Evolutionary conservation across 2,888 invertebrate genomes (phyloP).

Genomic region (Hyposoter didymator): DNA sequence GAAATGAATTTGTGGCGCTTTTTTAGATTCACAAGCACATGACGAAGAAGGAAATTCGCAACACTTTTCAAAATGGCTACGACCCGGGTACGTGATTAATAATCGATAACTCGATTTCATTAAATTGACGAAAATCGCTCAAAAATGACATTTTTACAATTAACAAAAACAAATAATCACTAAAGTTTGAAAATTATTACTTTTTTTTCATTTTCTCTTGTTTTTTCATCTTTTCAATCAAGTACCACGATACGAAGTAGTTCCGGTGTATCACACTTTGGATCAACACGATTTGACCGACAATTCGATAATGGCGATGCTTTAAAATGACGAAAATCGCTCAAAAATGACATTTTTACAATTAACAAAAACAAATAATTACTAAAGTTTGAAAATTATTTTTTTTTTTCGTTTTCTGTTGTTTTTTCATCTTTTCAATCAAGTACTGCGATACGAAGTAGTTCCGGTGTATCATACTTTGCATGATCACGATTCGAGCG

Average conservation of each 20-base stretch:
- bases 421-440: slow-evolving; percentile 23
- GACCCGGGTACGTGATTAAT: slow-evolving; percentile 68
- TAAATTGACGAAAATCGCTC: background rate
- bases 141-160: background rate
- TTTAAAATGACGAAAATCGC: too few species aligned
- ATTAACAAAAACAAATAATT: too few species aligned
- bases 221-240: slow-evolving; percentile 26
- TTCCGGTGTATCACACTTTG: slow-evolving; percentile 72
- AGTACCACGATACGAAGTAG: slow-evolving; percentile 79
- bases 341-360: too few species aligned
- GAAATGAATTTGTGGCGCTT: slow-evolving; percentile 19
- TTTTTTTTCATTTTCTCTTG: background rate
- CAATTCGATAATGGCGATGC: slow-evolving; percentile 48
- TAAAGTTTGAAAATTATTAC: background rate
- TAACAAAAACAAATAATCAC: too few species aligned
- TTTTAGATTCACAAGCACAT: slow-evolving; percentile 75
- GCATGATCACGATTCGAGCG: slow-evolving; percentile 18
- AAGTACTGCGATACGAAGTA: slow-evolving; percentile 78
- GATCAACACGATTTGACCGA: slow-evolving; percentile 19
- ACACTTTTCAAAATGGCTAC: slow-evolving; percentile 71
- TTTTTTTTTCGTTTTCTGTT: background rate
- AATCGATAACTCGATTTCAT: background rate
- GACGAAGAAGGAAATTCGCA: slow-evolving; percentile 74
- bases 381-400: background rate
- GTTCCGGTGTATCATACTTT: slow-evolving; percentile 73